Evolutionary conservation across 2,113 vertebrate genomes (phyloP).

Genomic region (Callionymus lyra): DNA sequence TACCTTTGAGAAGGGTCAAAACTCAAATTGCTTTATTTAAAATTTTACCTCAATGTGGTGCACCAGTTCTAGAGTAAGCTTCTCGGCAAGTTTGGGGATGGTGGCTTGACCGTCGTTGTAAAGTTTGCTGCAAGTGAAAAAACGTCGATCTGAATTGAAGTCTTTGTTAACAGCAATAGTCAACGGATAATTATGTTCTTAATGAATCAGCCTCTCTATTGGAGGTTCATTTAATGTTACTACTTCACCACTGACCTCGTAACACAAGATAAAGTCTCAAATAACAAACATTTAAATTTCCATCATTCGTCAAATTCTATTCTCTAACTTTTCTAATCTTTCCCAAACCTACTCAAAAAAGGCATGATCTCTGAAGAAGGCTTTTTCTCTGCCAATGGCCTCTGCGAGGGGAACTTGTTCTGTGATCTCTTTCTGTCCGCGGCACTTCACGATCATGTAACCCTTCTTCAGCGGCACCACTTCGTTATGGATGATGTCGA

Average conservation of each 20-base stretch:
- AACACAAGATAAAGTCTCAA: too few species aligned
- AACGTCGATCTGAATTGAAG: too few species aligned
- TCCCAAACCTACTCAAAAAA: constrained; percentile 68
- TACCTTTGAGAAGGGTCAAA: not conserved
- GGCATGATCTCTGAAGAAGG: constrained; percentile 70
- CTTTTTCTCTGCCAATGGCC: constrained; percentile 67
- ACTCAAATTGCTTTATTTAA: not conserved
- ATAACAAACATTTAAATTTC: too few species aligned
- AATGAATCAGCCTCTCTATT: too few species aligned
- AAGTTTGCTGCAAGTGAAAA: constrained; percentile 35
- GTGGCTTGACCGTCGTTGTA: constrained; percentile 54
- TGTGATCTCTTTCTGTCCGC: constrained; percentile 74
- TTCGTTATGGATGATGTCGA: constrained; percentile 69
- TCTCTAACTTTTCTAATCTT: too few species aligned
- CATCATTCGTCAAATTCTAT: too few species aligned
- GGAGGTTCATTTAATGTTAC: too few species aligned
- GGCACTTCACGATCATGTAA: constrained; percentile 85
- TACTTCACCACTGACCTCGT: too few species aligned
- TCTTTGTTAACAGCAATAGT: too few species aligned
- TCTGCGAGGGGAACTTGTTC: constrained; percentile 60
- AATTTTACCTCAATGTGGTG: constrained; percentile 60
- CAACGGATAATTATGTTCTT: too few species aligned
- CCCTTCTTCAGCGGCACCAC: constrained; percentile 76
- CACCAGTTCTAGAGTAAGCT: constrained; percentile 66
- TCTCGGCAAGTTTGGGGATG: constrained; percentile 64